Conservation (phyloP, 2,113 vertebrate species). For the Dasyurus viverrinus region DNA sequence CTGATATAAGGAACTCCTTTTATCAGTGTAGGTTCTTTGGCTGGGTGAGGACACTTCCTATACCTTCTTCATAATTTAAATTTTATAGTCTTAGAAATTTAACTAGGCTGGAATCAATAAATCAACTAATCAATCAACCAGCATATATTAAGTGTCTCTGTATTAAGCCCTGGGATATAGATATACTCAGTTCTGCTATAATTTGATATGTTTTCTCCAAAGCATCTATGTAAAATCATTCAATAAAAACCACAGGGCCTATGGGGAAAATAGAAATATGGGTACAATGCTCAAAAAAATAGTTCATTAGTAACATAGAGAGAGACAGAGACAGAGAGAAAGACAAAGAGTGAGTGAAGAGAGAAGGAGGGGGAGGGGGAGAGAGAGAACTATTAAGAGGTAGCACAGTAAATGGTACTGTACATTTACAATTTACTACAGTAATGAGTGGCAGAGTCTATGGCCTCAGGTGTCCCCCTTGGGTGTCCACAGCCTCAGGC, state of each 20-base stretch:
- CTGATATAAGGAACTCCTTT: not conserved
- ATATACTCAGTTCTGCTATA: not conserved
- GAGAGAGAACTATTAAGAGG: not conserved
- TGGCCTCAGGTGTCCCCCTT: not conserved
- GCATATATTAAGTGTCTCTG: not conserved
- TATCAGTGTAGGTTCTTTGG: not conserved
- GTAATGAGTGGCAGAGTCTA: not conserved
- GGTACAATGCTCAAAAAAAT: not conserved
- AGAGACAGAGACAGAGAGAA: too few relatives aligned
- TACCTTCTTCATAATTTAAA: not conserved
- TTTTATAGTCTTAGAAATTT: not conserved
- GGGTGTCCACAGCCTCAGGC: not conserved
- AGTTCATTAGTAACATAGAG: not conserved
- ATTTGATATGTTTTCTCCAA: not conserved
- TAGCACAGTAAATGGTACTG: not conserved
- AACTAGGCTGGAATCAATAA: not conserved
- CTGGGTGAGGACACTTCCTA: not conserved
- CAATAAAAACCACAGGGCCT: not conserved
- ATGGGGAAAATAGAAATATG: not conserved
- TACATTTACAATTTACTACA: not conserved
- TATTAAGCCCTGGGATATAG: not conserved
- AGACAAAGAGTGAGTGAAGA: too few relatives aligned
- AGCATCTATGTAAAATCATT: not conserved
- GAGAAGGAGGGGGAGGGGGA: too few relatives aligned
- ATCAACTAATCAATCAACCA: not conserved